Evolutionary conservation across 2,888 invertebrate species (phyloP).

Genomic region (Liposcelis brunnea): DNA sequence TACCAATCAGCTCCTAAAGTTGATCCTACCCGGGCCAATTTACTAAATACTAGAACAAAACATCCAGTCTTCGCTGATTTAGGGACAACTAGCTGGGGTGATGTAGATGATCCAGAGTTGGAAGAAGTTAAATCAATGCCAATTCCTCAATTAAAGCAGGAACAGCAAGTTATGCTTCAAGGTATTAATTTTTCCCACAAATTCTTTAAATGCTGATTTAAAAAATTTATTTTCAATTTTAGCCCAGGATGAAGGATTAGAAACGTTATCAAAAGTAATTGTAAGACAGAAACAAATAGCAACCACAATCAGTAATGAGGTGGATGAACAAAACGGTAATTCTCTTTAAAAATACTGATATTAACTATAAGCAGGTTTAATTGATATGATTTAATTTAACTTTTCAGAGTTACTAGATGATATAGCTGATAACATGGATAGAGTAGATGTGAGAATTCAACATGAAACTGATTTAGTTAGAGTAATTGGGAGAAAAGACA

Average conservation of each 20-base stretch:
- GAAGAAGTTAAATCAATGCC: conserved; percentile 20
- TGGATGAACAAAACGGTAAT: conserved; percentile 59
- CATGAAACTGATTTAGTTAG: conserved; percentile 47
- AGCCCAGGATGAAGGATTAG: conserved; percentile 63
- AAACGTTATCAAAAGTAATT: conserved; percentile 53
- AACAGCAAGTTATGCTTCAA: conserved; percentile 40
- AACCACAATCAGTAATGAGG: conserved; percentile 52
- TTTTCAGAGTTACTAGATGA: conserved; percentile 47
- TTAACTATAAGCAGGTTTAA: background rate
- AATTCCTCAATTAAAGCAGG: conserved; percentile 33
- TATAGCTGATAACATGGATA: conserved; percentile 51
- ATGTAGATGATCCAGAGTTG: conserved; percentile 27
- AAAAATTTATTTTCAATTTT: conserved; percentile 18
- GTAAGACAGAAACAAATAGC: conserved; percentile 60
- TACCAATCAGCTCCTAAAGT: background rate
- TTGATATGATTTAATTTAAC: background rate
- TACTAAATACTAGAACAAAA: conserved; percentile 11
- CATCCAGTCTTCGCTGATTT: conserved; percentile 27
- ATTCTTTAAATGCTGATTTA: conserved; percentile 1
- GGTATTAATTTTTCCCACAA: conserved; percentile 24
- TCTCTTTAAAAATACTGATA: conserved; percentile 9
- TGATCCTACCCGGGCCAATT: background rate
- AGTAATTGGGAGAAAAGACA: conserved; percentile 46
- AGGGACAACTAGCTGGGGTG: conserved; percentile 30
- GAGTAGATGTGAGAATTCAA: conserved; percentile 46